Base-by-base conservation (phyloP, 2,113 vertebrate genomes). In the Miniopterus natalensis region DNA sequence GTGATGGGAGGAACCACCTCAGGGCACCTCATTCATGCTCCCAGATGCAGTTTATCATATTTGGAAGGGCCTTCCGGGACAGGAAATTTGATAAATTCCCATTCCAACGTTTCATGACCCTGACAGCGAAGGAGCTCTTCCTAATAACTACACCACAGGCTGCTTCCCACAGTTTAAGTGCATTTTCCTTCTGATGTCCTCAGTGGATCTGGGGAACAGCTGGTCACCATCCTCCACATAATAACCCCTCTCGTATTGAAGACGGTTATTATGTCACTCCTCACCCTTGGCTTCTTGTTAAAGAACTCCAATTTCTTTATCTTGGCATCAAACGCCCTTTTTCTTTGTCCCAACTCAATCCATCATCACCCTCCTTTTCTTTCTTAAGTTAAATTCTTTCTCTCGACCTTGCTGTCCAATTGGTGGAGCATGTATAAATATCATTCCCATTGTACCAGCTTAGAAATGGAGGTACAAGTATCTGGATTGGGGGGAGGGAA, bases 21-120 rank as follows among this genome's bases (percentile, higher is more conserved):
- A 0, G 77, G 74, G 79, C 74, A 77, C 27, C 81, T 83, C 63
- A 14, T 79, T 53, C 71, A 23, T 40, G 21, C 75, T 84, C 75
- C 75, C 25, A 5, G 49, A 47, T 77, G 29, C 10, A 86, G 40
- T 81, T 94, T 36, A 92, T 94, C 91, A 86, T 53, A 63, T 85
- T 77, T 94, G 88, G 68, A 78, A 88, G 90, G 77, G 79, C 49
- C 92, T 87, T 59, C 31, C 8, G 91, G 92, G 94, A 84, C 65
- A 94, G 86, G 88, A 95, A 94, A 95, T 85, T 94, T 93, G 95
- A 91, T 95, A 91, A 89, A 94, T 95, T 88, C 83, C 94, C 75
- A 75, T 73, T 63, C 65, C 94, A 94, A 59, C 45, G 68, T 87
- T 92, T 94, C 88, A 91, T 0, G 4, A 79, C 80, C 85, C 96